Evolutionary conservation across 2,113 vertebrate species (phyloP), one percentile per base, ranked within the genome.

Genomic region (Oplegnathus fasciatus): DNA sequence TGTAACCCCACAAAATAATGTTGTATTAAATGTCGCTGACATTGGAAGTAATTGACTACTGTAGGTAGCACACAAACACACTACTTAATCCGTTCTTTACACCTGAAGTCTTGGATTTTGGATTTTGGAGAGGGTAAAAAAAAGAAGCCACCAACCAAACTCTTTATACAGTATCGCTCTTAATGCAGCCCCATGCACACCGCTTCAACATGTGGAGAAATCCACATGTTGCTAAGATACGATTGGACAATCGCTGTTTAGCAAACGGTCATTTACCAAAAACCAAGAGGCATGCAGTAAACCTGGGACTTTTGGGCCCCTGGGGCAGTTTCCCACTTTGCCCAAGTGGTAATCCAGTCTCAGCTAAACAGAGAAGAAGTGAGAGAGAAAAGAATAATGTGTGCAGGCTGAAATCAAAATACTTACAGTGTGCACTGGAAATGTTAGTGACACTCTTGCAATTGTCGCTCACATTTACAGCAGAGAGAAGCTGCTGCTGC

Each of bases 251-350:
- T 17, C 3, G 15, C 9, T 46, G 26, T 24, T 75, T 24, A 70
- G 52, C 50, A 70, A 65, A 55, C 46, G 1, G 57, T 60, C 64
- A 82, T 0, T 83, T 55, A 83, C 37, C 15, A 78, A 82, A 85
- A 74, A 52, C 61, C 60, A 71, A 65, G 26, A 32, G 52, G 42
- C 22, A 40, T 3, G 17, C 15, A 46, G 40, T 69, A 48, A 85
- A 70, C 11, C 37, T n/a, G 42, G 54, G n/a, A n/a, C 26, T 74
- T 78, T 60, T 22, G n/a, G 55, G 46, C 61, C 18, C 57, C 20
- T 40, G 9, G 22, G 65, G 46, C 48, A 44, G 32, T 28, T 70
- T 50, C 40, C 55, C 6, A 20, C 42, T 84, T n/a, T 60, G 14
- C 13, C 65, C 40, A 26, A 42, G 42, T 60, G 40, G 72, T 37